These are phyloP conservation scores for Epinotia brunnichana DNA, from an alignment of 2,888 invertebrate species.

Conservation along the genomic window DNA sequence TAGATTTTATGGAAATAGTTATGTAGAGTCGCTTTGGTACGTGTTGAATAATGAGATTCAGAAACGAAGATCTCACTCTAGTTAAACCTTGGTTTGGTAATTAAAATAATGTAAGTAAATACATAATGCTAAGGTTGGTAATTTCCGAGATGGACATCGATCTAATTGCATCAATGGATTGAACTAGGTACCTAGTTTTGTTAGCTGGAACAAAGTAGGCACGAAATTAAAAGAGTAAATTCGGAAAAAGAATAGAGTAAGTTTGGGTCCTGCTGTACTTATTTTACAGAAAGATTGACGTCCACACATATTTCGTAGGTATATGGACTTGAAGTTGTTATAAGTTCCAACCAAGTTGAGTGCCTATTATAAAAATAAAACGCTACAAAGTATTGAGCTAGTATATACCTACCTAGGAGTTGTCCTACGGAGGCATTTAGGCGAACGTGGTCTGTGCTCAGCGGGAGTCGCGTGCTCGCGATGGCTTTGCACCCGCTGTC, in stretches of 20 bases:
- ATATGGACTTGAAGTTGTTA: neutral
- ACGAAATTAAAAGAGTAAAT: too few species aligned
- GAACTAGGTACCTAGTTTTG: too few species aligned
- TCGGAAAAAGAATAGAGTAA: too few species aligned
- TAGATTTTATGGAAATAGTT: constrained; percentile 15
- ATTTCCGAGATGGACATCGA: too few species aligned
- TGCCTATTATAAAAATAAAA: too few species aligned
- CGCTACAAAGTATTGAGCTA: neutral
- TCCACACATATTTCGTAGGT: neutral
- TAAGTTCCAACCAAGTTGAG: neutral
- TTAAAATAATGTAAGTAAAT: too few species aligned
- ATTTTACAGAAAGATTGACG: neutral
- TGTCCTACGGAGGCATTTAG: constrained; percentile 48
- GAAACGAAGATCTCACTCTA: neutral
- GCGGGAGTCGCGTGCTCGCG: constrained; percentile 69
- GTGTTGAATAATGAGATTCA: neutral
- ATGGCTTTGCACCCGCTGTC: constrained; percentile 61
- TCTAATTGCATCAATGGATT: too few species aligned
- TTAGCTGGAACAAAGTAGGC: too few species aligned
- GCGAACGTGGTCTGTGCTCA: constrained; percentile 54
- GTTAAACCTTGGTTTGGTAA: too few species aligned
- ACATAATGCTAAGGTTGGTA: too few species aligned
- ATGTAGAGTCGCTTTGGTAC: neutral
- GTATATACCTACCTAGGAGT: neutral
- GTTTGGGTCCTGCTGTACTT: too few species aligned